Base-by-base conservation (phyloP, 2,797 vertebrate genomes). In the Argya squamiceps region DNA sequence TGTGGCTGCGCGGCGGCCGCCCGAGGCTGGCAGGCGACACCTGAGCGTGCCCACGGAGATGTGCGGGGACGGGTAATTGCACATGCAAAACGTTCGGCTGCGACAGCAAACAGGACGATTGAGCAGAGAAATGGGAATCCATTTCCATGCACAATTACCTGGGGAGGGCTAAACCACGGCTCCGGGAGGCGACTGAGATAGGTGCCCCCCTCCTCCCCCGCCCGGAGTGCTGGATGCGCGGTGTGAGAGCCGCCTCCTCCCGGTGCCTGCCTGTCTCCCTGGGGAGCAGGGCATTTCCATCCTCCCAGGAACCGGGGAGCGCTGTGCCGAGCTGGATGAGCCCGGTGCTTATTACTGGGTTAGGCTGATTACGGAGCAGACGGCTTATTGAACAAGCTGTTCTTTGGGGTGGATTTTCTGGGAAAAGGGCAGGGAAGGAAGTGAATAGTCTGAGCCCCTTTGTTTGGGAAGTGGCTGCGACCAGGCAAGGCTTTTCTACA, bases 61-160 rank as follows among this genome's bases (percentile, higher is more conserved):
- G n/a, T 4, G 74, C 47, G 5, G 84, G 87, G 81, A 91, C 0
- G 39, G 81, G 87, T 89, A 95, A 95, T 91, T 96, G 89, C 93
- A 95, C 93, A 85, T 53, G 93, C 87, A 82, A 64, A 89, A 93
- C 39, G 3, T 27, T 69, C 6, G 3, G 80, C 84, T 92, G 93
- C 77, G 89, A 87, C 92, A 96, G 93, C 94, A 92, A 93, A 79
- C 84, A 73, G 89, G 87, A 78, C 32, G 8, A 85, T 47, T 85
- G 93, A 93, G 89, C 93, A 89, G 81, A 83, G 68, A 89, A 93
- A 93, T 77, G 79, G 73, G 88, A 96, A 92, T 89, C 87, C 41
- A 64, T 94, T 85, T 89, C 91, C 44, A 41, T 78, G 93, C 81
- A 41, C 89, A 89, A 85, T 95, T 93, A 89, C 92, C 71, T 49